A percentile compares a stretch with the other conserved stretches of the same genome.
phyloP scores from a whole-genome alignment of 2,888 invertebrate genomes.

The Portevinia maculata region DNA sequence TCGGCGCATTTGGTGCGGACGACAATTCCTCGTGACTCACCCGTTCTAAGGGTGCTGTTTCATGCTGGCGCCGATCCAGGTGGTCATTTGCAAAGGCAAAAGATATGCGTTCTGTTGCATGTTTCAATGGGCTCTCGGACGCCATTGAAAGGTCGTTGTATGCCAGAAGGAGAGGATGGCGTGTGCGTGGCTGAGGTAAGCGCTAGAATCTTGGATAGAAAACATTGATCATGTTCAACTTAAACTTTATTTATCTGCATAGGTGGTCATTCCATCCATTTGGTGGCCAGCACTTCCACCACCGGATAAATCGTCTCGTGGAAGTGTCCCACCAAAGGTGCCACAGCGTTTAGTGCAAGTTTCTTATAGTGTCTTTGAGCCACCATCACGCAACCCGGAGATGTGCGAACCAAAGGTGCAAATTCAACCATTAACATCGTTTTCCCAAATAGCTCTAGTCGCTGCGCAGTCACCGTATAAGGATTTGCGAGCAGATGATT shows the following conservation, averaged over 20 bases:
- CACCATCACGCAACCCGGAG: constrained; percentile 87
- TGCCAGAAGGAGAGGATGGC: constrained; percentile 95
- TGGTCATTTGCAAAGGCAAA: constrained; percentile 90
- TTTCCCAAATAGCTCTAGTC: constrained; percentile 88
- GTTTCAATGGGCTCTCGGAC: constrained; percentile 86
- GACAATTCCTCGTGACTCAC: constrained; percentile 93
- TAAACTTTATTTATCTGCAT: constrained; percentile 56
- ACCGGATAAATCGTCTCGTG: constrained; percentile 85
- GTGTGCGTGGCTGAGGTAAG: constrained; percentile 92
- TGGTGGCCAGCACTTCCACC: constrained; percentile 94
- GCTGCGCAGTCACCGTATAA: constrained; percentile 92
- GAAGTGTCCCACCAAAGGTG: constrained; percentile 84
- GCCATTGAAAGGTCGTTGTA: constrained; percentile 93
- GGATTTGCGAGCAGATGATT: constrained; percentile 92
- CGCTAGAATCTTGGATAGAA: constrained; percentile 11
- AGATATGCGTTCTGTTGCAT: constrained; percentile 92
- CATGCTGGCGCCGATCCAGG: constrained; percentile 94
- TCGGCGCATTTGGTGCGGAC: constrained; percentile 96
- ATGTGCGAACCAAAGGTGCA: constrained; percentile 90
- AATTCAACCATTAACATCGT: constrained; percentile 87
- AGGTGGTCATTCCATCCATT: constrained; percentile 91
- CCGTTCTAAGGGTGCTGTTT: constrained; percentile 95
- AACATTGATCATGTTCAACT: constrained; percentile 40
- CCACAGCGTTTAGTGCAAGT: constrained; percentile 91
- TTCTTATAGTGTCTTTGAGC: constrained; percentile 94